These are phyloP conservation scores for Embiotoca jacksoni DNA, from an alignment of 2,113 vertebrate species.

Conservation along the genomic window DNA sequence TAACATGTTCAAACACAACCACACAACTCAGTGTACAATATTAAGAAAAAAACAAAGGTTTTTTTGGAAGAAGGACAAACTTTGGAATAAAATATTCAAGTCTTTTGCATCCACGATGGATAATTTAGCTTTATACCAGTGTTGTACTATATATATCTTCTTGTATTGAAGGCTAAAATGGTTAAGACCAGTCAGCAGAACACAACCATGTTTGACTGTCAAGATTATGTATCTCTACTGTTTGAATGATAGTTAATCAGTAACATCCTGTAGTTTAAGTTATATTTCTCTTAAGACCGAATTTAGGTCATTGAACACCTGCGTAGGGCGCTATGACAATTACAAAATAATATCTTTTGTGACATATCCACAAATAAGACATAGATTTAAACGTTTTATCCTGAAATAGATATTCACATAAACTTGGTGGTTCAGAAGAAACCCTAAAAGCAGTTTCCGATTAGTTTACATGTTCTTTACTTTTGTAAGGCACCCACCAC, in stretches of 20 bases:
- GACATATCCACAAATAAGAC: slow-evolving; percentile 45
- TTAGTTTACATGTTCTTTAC: slow-evolving; percentile 45
- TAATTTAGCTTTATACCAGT: slow-evolving; percentile 33
- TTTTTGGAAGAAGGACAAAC: not conserved
- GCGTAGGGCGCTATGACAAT: slow-evolving; percentile 15
- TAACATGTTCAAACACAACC: not conserved
- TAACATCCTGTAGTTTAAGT: slow-evolving; percentile 43
- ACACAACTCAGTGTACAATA: slow-evolving; percentile 13
- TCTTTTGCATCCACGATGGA: slow-evolving; percentile 31
- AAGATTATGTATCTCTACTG: slow-evolving; percentile 17
- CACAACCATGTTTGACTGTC: not conserved
- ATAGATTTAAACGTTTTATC: slow-evolving; percentile 30
- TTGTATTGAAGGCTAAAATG: not conserved
- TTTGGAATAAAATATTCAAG: not conserved
- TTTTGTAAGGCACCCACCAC: slow-evolving; percentile 69
- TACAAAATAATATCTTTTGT: slow-evolving; percentile 35
- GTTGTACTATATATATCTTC: slow-evolving; percentile 21
- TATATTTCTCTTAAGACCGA: slow-evolving; percentile 44
- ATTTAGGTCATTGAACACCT: slow-evolving; percentile 19
- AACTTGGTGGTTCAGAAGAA: slow-evolving; percentile 17
- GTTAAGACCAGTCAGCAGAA: slow-evolving; percentile 23
- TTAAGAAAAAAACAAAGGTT: slow-evolving; percentile 29
- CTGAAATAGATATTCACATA: slow-evolving; percentile 42
- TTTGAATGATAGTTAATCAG: slow-evolving; percentile 36
- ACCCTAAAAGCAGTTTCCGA: slow-evolving; percentile 8